Evolutionary conservation across 2,113 vertebrate genomes (phyloP).

Genomic region (Xyrauchen texanus): DNA sequence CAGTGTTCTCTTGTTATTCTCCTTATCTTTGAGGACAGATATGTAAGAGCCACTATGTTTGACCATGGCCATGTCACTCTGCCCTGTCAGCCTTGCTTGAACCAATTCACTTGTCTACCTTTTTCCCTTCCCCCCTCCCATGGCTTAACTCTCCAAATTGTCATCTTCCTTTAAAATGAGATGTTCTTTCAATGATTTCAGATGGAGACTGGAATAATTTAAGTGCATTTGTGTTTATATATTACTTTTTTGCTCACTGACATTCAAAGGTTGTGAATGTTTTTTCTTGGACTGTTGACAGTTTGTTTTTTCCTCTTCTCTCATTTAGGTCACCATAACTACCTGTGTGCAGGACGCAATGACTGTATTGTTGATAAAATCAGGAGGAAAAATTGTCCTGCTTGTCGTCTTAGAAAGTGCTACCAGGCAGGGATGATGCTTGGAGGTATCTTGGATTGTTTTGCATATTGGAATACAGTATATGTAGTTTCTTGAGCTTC

Average conservation of each 20-base stretch:
- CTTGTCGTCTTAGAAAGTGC: conserved; percentile 94
- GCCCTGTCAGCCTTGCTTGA: conserved; percentile 69
- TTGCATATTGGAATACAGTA: too few species aligned
- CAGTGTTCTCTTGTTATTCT: conserved; percentile 64
- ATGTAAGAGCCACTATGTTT: conserved; percentile 69
- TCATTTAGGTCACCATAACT: conserved; percentile 90
- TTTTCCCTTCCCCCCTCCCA: not conserved
- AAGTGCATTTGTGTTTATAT: not conserved
- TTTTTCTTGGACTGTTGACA: conserved; percentile 28
- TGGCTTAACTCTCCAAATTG: not conserved
- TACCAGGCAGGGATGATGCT: conserved; percentile 98
- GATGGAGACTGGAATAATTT: not conserved
- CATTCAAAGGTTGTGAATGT: not conserved
- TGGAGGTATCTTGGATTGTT: conserved; percentile 81
- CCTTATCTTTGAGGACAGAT: conserved; percentile 70
- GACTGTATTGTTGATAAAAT: conserved; percentile 99
- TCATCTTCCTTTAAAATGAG: not conserved
- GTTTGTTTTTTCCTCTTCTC: conserved; percentile 43
- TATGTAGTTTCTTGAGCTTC: not conserved
- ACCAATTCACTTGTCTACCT: conserved; percentile 48
- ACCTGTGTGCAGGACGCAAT: conserved; percentile 94
- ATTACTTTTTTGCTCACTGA: not conserved
- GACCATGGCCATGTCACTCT: conserved; percentile 71
- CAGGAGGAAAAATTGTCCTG: conserved; percentile 96
- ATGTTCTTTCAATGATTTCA: too few species aligned